phyloP scores from a whole-genome alignment of 2,797 vertebrate species.

The Tragelaphus oryx region DNA sequence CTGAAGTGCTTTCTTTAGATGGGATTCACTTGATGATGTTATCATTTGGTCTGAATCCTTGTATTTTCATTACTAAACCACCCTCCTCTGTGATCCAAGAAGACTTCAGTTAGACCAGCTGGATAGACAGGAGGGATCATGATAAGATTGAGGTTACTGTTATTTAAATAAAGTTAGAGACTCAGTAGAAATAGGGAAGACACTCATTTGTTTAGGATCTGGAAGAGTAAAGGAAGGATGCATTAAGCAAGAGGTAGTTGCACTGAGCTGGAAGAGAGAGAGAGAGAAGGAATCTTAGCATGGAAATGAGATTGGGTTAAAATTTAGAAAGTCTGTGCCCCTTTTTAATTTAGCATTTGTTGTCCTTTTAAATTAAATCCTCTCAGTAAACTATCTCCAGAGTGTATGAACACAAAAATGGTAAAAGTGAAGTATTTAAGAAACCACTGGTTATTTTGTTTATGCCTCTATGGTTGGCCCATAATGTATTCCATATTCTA shows the following conservation, averaged over 20 bases:
- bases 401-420: conserved; percentile 45
- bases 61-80: conserved; percentile 14
- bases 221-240: neutral
- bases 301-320: conserved; percentile 29
- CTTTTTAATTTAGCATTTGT: conserved; percentile 50
- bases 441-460: conserved; percentile 45
- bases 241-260: neutral
- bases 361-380: conserved; percentile 57
- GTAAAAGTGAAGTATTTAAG: conserved; percentile 49
- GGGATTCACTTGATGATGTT: neutral
- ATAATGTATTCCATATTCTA: conserved; percentile 62
- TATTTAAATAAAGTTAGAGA: neutral
- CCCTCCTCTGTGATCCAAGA: neutral
- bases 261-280: neutral
- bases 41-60: neutral
- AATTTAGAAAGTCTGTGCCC: conserved; percentile 9
- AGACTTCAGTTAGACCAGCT: neutral
- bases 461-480: conserved; percentile 42
- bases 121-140: neutral
- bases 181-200: neutral
- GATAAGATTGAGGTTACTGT: neutral
- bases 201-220: neutral
- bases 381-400: conserved; percentile 42
- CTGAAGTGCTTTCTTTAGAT: neutral
- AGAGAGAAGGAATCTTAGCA: neutral